Evolutionary conservation across 2,888 invertebrate genomes (phyloP).

Genomic region (Pristionchus japonicus): DNA sequence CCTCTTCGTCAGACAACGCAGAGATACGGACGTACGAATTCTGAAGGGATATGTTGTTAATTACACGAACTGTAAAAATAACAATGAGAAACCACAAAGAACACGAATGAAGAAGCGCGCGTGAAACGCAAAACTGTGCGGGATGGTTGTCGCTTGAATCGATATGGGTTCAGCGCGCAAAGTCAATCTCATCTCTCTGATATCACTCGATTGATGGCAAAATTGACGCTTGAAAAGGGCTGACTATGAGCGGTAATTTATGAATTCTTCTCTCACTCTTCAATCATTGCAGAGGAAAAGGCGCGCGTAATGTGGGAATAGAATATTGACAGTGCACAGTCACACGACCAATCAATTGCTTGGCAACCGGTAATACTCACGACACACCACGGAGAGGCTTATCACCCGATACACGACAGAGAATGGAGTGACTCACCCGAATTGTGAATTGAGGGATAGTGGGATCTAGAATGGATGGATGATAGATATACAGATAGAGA

Average conservation of each 20-base stretch:
- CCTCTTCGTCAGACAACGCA: slow-evolving; percentile 30
- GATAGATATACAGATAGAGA: neutral
- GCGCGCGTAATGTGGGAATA: neutral
- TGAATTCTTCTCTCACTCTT: neutral
- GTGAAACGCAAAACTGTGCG: neutral
- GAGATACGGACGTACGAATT: neutral
- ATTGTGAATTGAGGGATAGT: slow-evolving; percentile 26
- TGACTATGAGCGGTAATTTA: neutral
- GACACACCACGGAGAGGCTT: slow-evolving; percentile 15
- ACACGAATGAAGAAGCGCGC: neutral
- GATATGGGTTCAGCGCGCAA: neutral
- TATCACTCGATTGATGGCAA: neutral
- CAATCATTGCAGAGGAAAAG: neutral
- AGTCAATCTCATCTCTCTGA: neutral
- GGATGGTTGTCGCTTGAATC: neutral
- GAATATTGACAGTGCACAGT: neutral
- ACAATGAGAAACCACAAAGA: neutral
- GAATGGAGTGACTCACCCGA: slow-evolving; percentile 15
- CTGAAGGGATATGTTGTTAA: neutral
- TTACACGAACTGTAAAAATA: neutral
- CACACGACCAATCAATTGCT: neutral
- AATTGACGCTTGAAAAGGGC: neutral
- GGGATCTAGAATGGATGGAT: neutral
- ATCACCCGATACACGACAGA: neutral
- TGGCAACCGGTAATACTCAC: neutral